Percentiles rank a stretch among this genome's conserved stretches.
phyloP scores from a whole-genome alignment of 2,113 vertebrate species.

The Bagarius yarrelli region DNA sequence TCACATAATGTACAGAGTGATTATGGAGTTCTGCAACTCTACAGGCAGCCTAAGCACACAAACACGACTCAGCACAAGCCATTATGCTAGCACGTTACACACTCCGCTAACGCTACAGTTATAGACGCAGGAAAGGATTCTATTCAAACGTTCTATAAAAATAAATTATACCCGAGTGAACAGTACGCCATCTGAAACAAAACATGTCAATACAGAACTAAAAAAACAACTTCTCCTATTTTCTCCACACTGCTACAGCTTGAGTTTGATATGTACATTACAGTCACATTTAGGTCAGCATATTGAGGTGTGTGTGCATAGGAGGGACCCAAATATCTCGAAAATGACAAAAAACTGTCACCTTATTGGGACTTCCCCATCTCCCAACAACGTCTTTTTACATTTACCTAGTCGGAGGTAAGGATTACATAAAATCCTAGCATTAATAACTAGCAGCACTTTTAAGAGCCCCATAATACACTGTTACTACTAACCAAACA shows the following conservation, averaged over 20 bases:
- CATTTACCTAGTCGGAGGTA: neutral
- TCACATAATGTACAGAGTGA: constrained; percentile 23
- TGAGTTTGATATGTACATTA: neutral
- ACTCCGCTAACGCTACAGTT: neutral
- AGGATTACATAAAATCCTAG: neutral
- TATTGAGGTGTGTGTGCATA: neutral
- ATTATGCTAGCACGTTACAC: neutral
- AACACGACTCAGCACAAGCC: neutral
- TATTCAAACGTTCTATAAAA: neutral
- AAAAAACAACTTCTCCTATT: neutral
- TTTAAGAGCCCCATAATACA: neutral
- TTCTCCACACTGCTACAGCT: neutral
- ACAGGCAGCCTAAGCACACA: constrained; percentile 24
- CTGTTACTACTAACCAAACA: no score
- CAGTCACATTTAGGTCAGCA: neutral
- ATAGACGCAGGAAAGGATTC: neutral
- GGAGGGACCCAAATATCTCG: neutral
- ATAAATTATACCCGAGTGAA: neutral
- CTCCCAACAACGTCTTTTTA: neutral
- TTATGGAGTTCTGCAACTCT: constrained; percentile 21
- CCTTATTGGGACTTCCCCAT: neutral
- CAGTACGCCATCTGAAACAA: neutral
- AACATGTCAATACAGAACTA: neutral
- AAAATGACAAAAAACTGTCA: neutral
- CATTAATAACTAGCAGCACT: neutral